phyloP scores from a whole-genome alignment of 2,888 invertebrate genomes.

The Agrochola circellaris region DNA sequence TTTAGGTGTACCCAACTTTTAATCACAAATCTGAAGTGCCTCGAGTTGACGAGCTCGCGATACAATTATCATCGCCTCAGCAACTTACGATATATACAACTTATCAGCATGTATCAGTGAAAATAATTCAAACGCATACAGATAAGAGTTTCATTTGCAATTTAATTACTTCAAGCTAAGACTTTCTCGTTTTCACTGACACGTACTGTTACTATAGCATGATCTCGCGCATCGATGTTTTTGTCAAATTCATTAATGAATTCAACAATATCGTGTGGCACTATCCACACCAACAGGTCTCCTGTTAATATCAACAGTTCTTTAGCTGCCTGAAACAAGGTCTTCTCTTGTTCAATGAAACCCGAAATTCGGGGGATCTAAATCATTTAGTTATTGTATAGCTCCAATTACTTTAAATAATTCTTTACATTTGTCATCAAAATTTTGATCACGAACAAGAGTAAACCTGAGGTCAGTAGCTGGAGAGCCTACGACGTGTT shows the following conservation, averaged over 20 bases:
- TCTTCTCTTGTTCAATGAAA: slow-evolving; percentile 25
- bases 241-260: slow-evolving; percentile 56
- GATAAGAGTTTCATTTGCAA: slow-evolving; percentile 70
- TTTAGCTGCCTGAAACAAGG: slow-evolving; percentile 7
- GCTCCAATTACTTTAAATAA: not conserved
- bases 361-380: not conserved
- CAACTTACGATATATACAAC: slow-evolving; percentile 59
- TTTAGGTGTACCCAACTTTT: slow-evolving; percentile 40
- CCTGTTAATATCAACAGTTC: slow-evolving; percentile 27
- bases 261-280: slow-evolving; percentile 45
- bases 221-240: slow-evolving; percentile 64
- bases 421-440: not conserved
- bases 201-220: slow-evolving; percentile 63
- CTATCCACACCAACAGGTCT: slow-evolving; percentile 12
- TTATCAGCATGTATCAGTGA: slow-evolving; percentile 69
- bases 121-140: slow-evolving; percentile 63
- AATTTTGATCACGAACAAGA: slow-evolving; percentile 16
- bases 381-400: not conserved
- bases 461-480: slow-evolving; percentile 14
- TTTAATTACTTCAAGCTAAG: slow-evolving; percentile 60
- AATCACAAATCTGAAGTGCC: slow-evolving; percentile 47
- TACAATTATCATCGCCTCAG: slow-evolving; percentile 59
- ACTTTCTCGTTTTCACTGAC: slow-evolving; percentile 74
- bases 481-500: slow-evolving; percentile 24
- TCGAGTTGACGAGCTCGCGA: slow-evolving; percentile 18